Evolutionary conservation across 1,140 invertebrate species (phyloP), one percentile per base, ranked within the genome.

Genomic region (Lordiphosa collinella): DNA sequence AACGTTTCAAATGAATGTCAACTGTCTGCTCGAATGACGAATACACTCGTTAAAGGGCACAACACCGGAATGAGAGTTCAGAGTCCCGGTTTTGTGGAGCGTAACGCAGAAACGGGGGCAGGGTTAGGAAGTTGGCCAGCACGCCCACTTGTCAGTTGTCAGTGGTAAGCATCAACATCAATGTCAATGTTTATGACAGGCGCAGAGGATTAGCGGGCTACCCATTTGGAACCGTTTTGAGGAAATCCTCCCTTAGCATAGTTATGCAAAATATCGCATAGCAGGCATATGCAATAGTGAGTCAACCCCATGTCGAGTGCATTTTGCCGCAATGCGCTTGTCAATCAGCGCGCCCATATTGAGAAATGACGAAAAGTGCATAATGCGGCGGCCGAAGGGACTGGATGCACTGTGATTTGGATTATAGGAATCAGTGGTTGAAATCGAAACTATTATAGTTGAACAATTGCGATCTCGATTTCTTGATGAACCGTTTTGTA

Each of bases 131-230:
- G 66, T 70, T 62, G 63, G 44, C 55, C 58, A 54, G 16, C 55
- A 80, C 76, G 78, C 76, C 76, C 76, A 82, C 76, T 76, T 80
- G 76, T 80, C 76, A 80, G 40, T 82, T 80, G 78, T 80, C 76
- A 80, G 31, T 71, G 16, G 31, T 50, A 51, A 54, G 50, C 56
- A 66, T 62, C 67, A 76, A 79, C 76, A 82, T 82, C 76, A 82
- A 82, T 68, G 78, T 82, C 76, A 82, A 79, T 82, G 76, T 61
- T 82, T 82, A 82, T 82, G 76, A 82, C 76, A 82, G 76, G 76
- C 76, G 62, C 78, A 76, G 61, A 72, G 71, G 76, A 82, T 82
- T 82, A 82, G 76, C 76, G 72, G 57, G 62, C 57, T 76, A 82
- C 44, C 76, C 78, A 71, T 60, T 70, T 43, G 75, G 75, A 79